Percentiles rank a stretch among this genome's conserved stretches.
phyloP scores from a whole-genome alignment of 2,797 vertebrate species.

The Manis javanica region DNA sequence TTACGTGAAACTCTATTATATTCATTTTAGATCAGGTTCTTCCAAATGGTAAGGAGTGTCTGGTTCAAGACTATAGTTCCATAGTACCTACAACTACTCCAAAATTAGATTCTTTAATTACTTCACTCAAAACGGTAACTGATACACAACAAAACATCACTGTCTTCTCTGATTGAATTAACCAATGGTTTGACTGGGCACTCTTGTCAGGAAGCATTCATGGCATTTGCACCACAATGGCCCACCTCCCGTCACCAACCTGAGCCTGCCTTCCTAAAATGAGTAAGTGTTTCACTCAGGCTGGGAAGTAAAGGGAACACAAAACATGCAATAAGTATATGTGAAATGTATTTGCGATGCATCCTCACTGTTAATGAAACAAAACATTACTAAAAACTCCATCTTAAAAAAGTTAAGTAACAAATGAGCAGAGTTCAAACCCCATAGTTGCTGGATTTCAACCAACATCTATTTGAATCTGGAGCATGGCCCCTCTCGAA shows the following conservation, averaged over 20 bases:
- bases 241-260: accelerated
- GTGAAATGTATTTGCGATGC: not conserved
- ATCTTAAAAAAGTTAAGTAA: not conserved
- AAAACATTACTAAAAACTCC: not conserved
- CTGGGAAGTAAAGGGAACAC: not conserved
- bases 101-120: not conserved
- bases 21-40: not conserved
- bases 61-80: not conserved
- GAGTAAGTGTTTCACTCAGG: not conserved
- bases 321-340: not conserved
- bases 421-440: not conserved
- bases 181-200: no score
- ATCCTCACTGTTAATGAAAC: not conserved
- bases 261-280: accelerated
- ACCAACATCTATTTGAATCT: not conserved
- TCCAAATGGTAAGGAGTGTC: not conserved
- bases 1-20: not conserved
- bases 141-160: not conserved
- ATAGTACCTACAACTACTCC: not conserved
- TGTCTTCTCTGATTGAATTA: not conserved
- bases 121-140: not conserved
- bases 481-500: not conserved
- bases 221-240: accelerated
- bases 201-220: not conserved
- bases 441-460: not conserved